Evolutionary conservation across 2,888 invertebrate species (phyloP).

Genomic region (Erynnis tages): DNA sequence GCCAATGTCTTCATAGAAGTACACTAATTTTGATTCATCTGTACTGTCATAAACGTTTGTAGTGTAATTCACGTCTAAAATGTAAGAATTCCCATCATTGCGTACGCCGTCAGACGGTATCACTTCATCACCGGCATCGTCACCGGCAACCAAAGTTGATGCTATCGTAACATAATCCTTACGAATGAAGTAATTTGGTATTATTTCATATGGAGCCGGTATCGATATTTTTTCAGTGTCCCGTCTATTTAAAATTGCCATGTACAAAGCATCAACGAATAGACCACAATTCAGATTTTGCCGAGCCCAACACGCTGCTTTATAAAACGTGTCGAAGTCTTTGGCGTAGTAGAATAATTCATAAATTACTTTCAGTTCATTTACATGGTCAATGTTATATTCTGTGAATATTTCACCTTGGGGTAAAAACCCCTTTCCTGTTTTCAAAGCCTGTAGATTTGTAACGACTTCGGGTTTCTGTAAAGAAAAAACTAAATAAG

Average conservation of each 20-base stretch:
- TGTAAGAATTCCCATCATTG: slow-evolving; percentile 63
- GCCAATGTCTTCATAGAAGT: slow-evolving; percentile 87
- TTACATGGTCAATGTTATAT: slow-evolving; percentile 52
- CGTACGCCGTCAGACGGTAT: slow-evolving; percentile 48
- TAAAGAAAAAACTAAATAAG: not conserved
- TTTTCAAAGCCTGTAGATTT: slow-evolving; percentile 49
- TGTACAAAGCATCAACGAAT: slow-evolving; percentile 82
- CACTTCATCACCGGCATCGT: slow-evolving; percentile 48
- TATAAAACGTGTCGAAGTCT: slow-evolving; percentile 81
- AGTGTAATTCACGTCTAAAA: slow-evolving; percentile 66
- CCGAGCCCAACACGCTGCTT: slow-evolving; percentile 80
- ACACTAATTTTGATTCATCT: slow-evolving; percentile 83
- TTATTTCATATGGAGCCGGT: slow-evolving; percentile 85
- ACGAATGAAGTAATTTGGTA: slow-evolving; percentile 85
- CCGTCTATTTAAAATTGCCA: slow-evolving; percentile 79
- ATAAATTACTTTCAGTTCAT: slow-evolving; percentile 59
- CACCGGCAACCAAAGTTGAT: slow-evolving; percentile 51
- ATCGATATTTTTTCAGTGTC: slow-evolving; percentile 81
- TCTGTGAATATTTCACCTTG: slow-evolving; percentile 69
- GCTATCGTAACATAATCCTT: slow-evolving; percentile 80
- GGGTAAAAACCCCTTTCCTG: slow-evolving; percentile 50
- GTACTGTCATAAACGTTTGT: slow-evolving; percentile 58
- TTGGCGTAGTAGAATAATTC: slow-evolving; percentile 80
- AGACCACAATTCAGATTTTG: slow-evolving; percentile 84
- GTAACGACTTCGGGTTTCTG: slow-evolving; percentile 56